These are phyloP conservation scores for Lymantria monacha DNA, from an alignment of 2,888 invertebrate genomes.

Conservation along the genomic window DNA sequence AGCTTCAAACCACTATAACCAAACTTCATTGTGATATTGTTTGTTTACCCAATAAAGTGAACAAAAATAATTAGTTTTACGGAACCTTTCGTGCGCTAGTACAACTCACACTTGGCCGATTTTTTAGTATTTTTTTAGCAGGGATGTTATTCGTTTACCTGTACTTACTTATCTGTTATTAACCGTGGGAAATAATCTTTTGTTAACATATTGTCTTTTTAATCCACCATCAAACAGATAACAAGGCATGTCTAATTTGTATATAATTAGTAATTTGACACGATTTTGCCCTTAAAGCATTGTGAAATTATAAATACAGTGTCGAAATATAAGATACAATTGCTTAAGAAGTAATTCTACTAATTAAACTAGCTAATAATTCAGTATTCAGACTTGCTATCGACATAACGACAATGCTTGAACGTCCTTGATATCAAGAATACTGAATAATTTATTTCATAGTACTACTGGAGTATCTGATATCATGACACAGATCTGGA, in stretches of 20 bases:
- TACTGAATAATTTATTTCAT: constrained; percentile 6
- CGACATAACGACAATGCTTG: constrained; percentile 18
- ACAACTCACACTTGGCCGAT: no score
- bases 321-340: not conserved
- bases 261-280: not conserved
- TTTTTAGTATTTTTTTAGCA: no score
- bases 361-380: constrained; percentile 31
- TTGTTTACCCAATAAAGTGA: no score
- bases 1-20: no score
- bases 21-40: no score
- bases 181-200: not conserved
- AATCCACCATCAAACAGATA: not conserved
- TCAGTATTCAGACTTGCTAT: constrained; percentile 20
- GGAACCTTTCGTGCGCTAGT: no score
- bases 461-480: not conserved
- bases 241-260: not conserved
- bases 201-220: no score
- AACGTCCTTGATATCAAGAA: constrained; percentile 25
- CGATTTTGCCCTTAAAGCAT: not conserved
- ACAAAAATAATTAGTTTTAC: no score
- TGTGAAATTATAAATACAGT: not conserved
- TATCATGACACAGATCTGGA: constrained; percentile 26
- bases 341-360: not conserved
- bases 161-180: not conserved
- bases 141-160: not conserved